phyloP scores from a whole-genome alignment of 1,140 invertebrate species.

The Lepidotrigona ventralis region DNA sequence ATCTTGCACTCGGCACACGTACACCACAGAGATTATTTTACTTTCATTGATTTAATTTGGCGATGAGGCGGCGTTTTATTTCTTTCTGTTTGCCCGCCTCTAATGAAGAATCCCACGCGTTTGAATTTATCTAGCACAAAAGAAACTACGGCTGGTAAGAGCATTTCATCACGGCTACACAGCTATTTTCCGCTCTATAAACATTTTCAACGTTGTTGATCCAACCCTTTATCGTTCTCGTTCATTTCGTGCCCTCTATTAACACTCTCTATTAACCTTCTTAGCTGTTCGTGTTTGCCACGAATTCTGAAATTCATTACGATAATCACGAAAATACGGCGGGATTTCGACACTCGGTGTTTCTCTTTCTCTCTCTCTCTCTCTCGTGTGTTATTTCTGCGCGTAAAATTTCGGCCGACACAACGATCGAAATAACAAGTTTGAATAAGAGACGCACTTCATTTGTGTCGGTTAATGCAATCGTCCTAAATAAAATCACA shows the following conservation, averaged over 20 bases:
- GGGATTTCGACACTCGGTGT: fast-evolving
- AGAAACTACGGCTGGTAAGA: neutral
- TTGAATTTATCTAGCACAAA: neutral
- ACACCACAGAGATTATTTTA: no score
- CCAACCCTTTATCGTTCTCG: neutral
- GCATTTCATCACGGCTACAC: neutral
- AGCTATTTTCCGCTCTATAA: neutral
- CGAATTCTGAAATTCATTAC: neutral
- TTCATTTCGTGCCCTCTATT: neutral
- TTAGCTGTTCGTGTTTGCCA: no score
- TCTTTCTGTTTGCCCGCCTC: neutral
- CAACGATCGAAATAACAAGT: neutral
- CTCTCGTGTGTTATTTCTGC: neutral
- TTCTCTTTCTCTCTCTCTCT: no score
- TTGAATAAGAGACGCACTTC: neutral
- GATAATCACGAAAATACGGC: neutral
- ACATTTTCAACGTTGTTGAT: neutral
- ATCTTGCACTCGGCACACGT: no score
- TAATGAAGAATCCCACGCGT: neutral
- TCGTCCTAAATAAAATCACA: neutral
- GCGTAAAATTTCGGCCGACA: neutral
- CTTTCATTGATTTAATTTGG: neutral
- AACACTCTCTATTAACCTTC: neutral
- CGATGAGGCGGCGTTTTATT: neutral
- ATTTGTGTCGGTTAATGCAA: neutral